Conservation (phyloP, 2,888 invertebrate genomes). For the Dicranocentrus wangi region DNA sequence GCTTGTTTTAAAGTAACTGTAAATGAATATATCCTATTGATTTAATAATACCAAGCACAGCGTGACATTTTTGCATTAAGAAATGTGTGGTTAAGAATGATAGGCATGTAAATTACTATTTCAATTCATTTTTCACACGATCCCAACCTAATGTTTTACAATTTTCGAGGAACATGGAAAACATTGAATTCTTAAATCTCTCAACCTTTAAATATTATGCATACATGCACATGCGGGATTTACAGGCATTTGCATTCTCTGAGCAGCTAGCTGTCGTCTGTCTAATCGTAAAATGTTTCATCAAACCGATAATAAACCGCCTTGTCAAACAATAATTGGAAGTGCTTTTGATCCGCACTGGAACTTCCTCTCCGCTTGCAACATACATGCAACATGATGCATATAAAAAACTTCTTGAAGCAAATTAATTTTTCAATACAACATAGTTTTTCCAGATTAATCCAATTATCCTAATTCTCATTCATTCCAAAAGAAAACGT, state of each 20-base stretch:
- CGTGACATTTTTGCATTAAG: conserved; percentile 46
- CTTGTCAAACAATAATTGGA: not conserved
- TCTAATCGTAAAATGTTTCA: not conserved
- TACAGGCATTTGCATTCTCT: conserved; percentile 22
- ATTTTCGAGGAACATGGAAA: conserved; percentile 11
- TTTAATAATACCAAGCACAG: conserved; percentile 41
- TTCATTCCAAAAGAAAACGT: conserved; percentile 30
- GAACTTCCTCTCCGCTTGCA: conserved; percentile 32
- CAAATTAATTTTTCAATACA: conserved; percentile 6
- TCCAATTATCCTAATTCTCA: conserved; percentile 16
- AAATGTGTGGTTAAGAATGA: conserved; percentile 2
- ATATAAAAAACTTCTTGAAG: conserved; percentile 29
- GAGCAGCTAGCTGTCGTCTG: conserved; percentile 31
- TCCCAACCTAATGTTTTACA: not conserved
- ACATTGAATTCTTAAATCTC: not conserved
- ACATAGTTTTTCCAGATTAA: not conserved
- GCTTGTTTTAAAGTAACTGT: not conserved
- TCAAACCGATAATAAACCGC: not conserved
- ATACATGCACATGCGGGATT: conserved; percentile 22
- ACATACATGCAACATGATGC: conserved; percentile 42
- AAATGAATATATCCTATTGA: not conserved
- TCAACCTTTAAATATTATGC: not conserved
- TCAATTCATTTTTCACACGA: not conserved
- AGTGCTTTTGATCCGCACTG: conserved; percentile 7
- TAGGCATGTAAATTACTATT: not conserved